Conservation (phyloP, 2,888 invertebrate genomes). For the Drosophila quinaria region DNA sequence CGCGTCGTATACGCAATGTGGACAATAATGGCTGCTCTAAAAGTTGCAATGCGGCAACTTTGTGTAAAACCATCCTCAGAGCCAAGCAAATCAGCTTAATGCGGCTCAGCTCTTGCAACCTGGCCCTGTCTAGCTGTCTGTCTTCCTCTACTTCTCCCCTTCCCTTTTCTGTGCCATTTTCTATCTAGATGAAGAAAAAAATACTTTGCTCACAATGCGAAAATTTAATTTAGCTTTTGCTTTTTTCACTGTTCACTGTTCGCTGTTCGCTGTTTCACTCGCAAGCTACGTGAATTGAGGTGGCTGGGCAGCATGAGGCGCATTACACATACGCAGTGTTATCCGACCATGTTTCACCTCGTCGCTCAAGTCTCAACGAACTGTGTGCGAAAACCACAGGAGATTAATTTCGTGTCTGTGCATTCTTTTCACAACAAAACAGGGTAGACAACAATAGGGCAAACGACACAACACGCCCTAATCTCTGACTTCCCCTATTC, state of each 20-base stretch:
- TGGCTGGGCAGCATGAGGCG: slow-evolving; percentile 52
- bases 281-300: slow-evolving; percentile 44
- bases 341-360: slow-evolving; percentile 31
- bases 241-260: slow-evolving; percentile 39
- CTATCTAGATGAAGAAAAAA: slow-evolving; percentile 3
- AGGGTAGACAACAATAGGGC: slow-evolving; percentile 40
- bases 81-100: slow-evolving; percentile 70
- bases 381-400: slow-evolving; percentile 59
- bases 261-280: slow-evolving; percentile 4
- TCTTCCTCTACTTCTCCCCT: slow-evolving; percentile 4
- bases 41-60: slow-evolving; percentile 51
- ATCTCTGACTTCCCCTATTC: slow-evolving; percentile 1
- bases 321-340: slow-evolving; percentile 76
- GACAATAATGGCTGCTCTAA: slow-evolving; percentile 21
- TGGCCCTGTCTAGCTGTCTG: slow-evolving; percentile 28
- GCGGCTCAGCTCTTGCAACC: slow-evolving; percentile 63
- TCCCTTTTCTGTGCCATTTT: slow-evolving; percentile 19
- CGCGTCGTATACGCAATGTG: slow-evolving; percentile 67
- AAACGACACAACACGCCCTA: slow-evolving; percentile 47
- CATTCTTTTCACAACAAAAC: slow-evolving; percentile 58
- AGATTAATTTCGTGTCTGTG: slow-evolving; percentile 79
- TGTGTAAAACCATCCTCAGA: slow-evolving; percentile 9
- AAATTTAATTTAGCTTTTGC: slow-evolving; percentile 77
- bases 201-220: slow-evolving; percentile 62
- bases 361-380: slow-evolving; percentile 2